These are phyloP conservation scores for Clamator glandarius DNA, from an alignment of 2,797 vertebrate genomes.

Conservation along the genomic window DNA sequence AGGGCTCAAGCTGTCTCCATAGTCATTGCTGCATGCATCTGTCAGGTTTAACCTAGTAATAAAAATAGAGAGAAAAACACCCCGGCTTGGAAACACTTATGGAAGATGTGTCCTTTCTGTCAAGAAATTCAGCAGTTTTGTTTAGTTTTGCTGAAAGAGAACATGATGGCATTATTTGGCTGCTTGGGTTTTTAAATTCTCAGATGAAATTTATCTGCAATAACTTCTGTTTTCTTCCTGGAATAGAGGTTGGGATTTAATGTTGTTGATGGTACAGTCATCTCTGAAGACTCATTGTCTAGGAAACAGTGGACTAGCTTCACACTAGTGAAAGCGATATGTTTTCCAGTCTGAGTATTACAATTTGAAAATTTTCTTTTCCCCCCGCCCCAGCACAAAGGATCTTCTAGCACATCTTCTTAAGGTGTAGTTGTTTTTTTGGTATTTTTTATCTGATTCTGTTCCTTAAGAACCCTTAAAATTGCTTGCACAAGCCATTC, in stretches of 20 bases:
- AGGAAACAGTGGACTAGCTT: neutral
- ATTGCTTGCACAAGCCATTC: neutral
- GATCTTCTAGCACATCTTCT: neutral
- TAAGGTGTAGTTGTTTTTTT: neutral
- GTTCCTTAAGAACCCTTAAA: neutral
- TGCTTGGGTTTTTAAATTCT: neutral
- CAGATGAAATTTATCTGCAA: constrained; percentile 12
- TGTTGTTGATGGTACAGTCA: neutral
- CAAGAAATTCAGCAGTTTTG: neutral
- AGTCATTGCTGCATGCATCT: neutral
- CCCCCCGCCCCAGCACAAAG: neutral
- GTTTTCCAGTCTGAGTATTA: neutral
- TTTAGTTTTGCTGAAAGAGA: neutral
- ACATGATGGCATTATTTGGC: neutral
- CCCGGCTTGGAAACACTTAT: neutral
- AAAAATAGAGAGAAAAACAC: neutral
- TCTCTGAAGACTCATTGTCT: constrained; percentile 21
- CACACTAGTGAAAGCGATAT: neutral
- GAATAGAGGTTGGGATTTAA: constrained; percentile 23
- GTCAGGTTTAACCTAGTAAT: constrained; percentile 25
- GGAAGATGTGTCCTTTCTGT: neutral
- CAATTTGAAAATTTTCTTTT: neutral
- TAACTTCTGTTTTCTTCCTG: constrained; percentile 35
- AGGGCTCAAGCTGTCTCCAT: neutral
- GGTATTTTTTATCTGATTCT: neutral